Conservation (phyloP, 2,113 vertebrate species). For the Alethe castanea region DNA sequence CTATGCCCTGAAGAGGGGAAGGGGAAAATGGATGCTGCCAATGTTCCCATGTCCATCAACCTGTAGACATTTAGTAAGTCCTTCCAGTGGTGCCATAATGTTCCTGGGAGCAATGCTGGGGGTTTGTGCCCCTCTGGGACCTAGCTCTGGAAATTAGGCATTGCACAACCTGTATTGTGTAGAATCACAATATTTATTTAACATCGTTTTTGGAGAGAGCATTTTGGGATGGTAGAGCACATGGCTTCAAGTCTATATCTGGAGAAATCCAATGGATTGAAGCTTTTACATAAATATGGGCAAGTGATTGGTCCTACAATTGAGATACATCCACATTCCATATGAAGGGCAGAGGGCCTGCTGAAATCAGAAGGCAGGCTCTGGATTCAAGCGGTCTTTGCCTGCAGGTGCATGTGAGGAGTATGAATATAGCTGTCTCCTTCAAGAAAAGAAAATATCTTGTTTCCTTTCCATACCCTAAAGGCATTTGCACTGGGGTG, state of each 20-base stretch:
- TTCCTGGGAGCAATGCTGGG: not conserved
- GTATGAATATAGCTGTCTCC: not conserved
- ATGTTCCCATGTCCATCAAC: not conserved
- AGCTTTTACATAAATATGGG: not conserved
- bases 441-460: constrained; percentile 7
- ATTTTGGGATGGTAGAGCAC: not conserved
- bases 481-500: constrained; percentile 50
- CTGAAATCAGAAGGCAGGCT: not conserved
- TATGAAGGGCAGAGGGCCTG: not conserved
- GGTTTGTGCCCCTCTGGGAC: not conserved
- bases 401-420: not conserved
- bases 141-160: not conserved
- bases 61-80: fast-evolving
- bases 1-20: not conserved
- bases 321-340: fast-evolving
- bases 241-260: not conserved
- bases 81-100: not conserved
- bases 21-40: not conserved
- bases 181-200: not conserved
- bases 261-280: not conserved
- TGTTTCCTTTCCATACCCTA: constrained; percentile 34
- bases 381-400: not conserved
- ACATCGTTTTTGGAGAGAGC: fast-evolving
- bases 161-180: not conserved
- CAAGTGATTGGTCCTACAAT: not conserved